Evolutionary conservation across 2,113 vertebrate species (phyloP).

Genomic region (Cottus gobio): DNA sequence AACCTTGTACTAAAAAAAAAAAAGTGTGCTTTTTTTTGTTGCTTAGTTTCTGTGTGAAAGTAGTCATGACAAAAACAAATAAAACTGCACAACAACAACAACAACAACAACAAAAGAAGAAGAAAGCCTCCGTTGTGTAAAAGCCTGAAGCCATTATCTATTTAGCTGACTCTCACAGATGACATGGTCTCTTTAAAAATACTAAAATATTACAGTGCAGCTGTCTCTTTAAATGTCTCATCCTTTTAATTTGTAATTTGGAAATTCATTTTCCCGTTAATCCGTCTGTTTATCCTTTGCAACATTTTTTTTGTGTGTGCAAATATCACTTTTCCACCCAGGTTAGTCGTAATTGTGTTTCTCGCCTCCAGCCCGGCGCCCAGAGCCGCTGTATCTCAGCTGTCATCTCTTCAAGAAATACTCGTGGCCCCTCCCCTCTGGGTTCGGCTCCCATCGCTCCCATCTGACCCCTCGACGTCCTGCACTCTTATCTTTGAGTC

Average conservation of each 20-base stretch:
- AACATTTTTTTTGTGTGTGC: too few species aligned
- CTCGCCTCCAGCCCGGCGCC: not conserved
- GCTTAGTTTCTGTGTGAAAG: not conserved
- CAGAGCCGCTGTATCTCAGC: constrained; percentile 14
- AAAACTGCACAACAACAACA: not conserved
- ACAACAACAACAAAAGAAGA: too few species aligned
- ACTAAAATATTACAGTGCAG: not conserved
- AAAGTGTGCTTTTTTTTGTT: too few species aligned
- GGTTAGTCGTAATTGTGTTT: too few species aligned
- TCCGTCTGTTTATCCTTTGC: not conserved
- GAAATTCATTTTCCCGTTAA: not conserved
- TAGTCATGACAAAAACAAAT: not conserved
- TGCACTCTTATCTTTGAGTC: constrained; percentile 40
- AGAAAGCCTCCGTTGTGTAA: not conserved
- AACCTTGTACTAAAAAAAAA: too few species aligned
- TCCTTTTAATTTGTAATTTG: not conserved
- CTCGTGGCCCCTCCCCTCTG: constrained; percentile 25
- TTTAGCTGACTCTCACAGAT: not conserved
- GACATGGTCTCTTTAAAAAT: not conserved
- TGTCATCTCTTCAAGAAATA: constrained; percentile 37
- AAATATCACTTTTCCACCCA: too few species aligned
- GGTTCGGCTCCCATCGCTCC: constrained; percentile 30
- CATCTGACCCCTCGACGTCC: constrained; percentile 13
- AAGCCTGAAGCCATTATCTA: not conserved
- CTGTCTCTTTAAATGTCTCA: not conserved